Conservation (phyloP, 2,113 vertebrate genomes). For the Lophochroa leadbeateri region DNA sequence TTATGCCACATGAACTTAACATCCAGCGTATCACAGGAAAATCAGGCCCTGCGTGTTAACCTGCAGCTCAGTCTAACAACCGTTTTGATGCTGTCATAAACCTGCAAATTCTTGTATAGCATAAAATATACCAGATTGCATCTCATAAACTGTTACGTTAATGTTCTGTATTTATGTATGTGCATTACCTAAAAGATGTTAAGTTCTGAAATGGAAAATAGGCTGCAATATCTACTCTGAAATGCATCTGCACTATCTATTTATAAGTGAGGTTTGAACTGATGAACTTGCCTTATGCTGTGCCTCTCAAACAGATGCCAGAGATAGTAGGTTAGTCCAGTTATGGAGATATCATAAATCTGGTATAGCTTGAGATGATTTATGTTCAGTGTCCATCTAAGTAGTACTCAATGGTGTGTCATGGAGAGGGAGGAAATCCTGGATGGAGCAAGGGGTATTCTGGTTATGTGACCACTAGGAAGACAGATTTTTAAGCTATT, state of each 20-base stretch:
- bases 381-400: background rate
- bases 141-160: background rate
- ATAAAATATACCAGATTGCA: background rate
- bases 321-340: background rate
- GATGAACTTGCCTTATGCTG: constrained; percentile 38
- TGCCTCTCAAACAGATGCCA: constrained; percentile 29
- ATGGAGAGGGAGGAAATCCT: rapidly evolving
- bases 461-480: background rate
- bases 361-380: background rate
- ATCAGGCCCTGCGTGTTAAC: background rate
- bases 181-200: constrained; percentile 25
- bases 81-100: background rate
- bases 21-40: background rate
- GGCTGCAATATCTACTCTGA: background rate
- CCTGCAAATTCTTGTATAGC: background rate
- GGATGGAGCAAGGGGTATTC: background rate
- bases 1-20: background rate
- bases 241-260: constrained; percentile 18
- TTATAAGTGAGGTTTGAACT: background rate
- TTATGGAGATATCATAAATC: background rate
- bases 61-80: background rate
- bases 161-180: constrained; percentile 1
- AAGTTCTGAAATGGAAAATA: constrained; percentile 7
- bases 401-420: background rate
- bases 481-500: background rate